Base-by-base conservation (phyloP, 2,797 vertebrate genomes). In the Oryzias sinensis region DNA sequence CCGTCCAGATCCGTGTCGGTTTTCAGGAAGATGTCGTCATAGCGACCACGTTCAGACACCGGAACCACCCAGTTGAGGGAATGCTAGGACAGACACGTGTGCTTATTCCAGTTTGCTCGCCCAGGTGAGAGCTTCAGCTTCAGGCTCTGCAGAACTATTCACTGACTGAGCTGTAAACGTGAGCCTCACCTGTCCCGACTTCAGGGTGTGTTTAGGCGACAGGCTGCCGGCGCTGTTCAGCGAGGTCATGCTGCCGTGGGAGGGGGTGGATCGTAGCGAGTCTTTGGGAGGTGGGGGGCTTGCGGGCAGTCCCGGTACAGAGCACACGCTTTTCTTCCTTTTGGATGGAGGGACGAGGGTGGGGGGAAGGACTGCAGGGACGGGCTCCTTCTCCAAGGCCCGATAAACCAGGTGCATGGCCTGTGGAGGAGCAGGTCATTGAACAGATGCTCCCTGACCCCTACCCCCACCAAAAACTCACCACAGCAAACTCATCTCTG, bases 401-500 rank as follows among this genome's bases (percentile, higher is more conserved):
- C 97, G 93, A 84, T 99, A 99, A 65, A 99, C 97, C 86, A 99
- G 90, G 83, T 99, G 97, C 97, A 99, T 99, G 42, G 97, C 97
- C 97, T 99, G 74, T 7, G 18, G n/a, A 14, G 58, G 25, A 6
- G 70, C 17, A 67, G 17, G 45, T 37, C 16, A 45, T 33, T 74
- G 15, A 66, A 53, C 33, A 20, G 33, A 37, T 55, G 43, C 47
- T 41, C 13, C 43, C 43, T 25, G 14, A 24, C 24, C 17, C 40
- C 18, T 8, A 16, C 5, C 3, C 11, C 14, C 14, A 25, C 37
- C 14, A 16, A 42, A 42, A 20, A 41, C 29, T 83, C 80, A 98
- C 97, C 94, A 98, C 97, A 65, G 97, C 96, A 87, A 99, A 98
- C 70, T 98, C 97, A 4, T 98, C 97, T 79, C 85, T 94, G 88